Conservation (phyloP, 1,140 invertebrate species). For the Rhopalosiphum padi region DNA sequence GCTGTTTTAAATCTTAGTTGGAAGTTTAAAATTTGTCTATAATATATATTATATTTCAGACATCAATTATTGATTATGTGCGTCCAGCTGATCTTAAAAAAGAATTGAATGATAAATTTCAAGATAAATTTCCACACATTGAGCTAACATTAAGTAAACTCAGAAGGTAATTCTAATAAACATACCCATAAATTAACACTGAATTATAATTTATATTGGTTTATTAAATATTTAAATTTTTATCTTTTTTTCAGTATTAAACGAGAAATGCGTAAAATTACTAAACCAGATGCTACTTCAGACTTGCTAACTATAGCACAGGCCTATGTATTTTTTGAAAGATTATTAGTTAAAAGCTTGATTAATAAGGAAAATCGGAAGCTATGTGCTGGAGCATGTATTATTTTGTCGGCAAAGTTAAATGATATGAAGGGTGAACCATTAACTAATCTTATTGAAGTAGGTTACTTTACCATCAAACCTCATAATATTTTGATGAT, state of each 20-base stretch:
- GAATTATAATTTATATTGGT: not conserved
- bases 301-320: constrained; percentile 93
- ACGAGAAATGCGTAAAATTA: constrained; percentile 93
- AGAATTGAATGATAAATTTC: constrained; percentile 97
- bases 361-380: constrained; percentile 96
- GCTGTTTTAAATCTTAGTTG: not conserved
- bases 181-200: not conserved
- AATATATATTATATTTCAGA: constrained; percentile 65
- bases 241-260: constrained; percentile 77
- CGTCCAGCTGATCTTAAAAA: constrained; percentile 96
- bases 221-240: not conserved
- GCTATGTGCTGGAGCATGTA: constrained; percentile 91
- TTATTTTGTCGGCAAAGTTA: constrained; percentile 92
- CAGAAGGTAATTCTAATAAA: constrained; percentile 75
- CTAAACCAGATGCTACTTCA: constrained; percentile 80
- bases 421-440: constrained; percentile 94
- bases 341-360: constrained; percentile 88
- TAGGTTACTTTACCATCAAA: constrained; percentile 63
- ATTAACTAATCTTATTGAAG: constrained; percentile 86
- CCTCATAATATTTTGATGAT: not conserved
- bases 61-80: constrained; percentile 96
- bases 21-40: not conserved
- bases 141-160: constrained; percentile 96
- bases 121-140: constrained; percentile 92
- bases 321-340: constrained; percentile 97